Evolutionary conservation across 2,797 vertebrate species (phyloP), one percentile per base, ranked within the genome.

Genomic region (Erpetoichthys calabaricus): DNA sequence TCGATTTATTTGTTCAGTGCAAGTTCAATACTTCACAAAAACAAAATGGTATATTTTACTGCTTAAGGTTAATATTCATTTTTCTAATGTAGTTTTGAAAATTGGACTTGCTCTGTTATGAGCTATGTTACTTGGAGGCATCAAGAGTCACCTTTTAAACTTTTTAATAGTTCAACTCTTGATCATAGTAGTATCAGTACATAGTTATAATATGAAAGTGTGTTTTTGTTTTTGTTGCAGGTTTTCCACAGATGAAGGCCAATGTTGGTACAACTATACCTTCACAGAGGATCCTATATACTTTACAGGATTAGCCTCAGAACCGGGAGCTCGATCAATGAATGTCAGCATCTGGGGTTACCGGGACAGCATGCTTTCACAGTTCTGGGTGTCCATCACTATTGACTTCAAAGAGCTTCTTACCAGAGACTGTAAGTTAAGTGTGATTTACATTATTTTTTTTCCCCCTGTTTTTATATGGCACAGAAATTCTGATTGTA

Each of bases 281-380:
- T 97, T 98, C 75, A 83, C 86, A 7, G 8, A 68, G 1, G 86
- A 92, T 0, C 85, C 89, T 8, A 78, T 98, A 63, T 84, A 73
- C 67, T 95, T 98, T 56, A 94, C 90, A 0, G 94, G 94, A 2
- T 73, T 98, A 56, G 93, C 93, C 0, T 93, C 92, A 0, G 94
- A 97, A 68, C 94, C 94, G 0, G 94, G 94, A 2, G 94, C 94
- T 0, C 86, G 81, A 45, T 96, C 94, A 50, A 91, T 96, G 88
- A 97, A 90, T 5, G 83, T 97, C 75, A 97, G 91, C 65, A 60
- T 98, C 62, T 97, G 94, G 93, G 94, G 94, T 44, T 97, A 91
- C 82, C 81, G 72, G 8, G 83, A 86, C 3, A 65, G 65, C 2
- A 44, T 88, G 9, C 41, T 89, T 44, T 78, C 73, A 68, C 85